These are phyloP conservation scores for Trididemnum clinides DNA, from an alignment of 23 tunicate species.

Conservation along the genomic window DNA sequence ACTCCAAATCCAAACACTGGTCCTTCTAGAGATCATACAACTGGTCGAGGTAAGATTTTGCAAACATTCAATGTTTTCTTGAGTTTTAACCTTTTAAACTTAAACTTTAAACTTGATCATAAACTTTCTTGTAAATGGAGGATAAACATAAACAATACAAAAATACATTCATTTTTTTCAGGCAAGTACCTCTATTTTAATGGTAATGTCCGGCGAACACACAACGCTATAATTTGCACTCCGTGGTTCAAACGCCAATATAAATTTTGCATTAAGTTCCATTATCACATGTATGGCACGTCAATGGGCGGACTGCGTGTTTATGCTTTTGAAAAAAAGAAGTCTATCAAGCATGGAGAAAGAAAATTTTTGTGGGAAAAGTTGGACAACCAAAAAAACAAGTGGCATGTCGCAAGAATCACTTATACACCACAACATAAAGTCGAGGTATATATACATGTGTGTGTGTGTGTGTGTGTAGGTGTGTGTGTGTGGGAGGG, in stretches of 20 bases:
- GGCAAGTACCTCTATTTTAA: no score
- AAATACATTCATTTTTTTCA: no score
- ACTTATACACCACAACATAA: constrained; percentile 52
- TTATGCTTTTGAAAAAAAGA: constrained; percentile 77
- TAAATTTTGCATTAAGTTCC: constrained; percentile 52
- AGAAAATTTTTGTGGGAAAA: constrained; percentile 88
- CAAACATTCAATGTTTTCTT: no score
- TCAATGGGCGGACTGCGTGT: constrained; percentile 87
- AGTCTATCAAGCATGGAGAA: constrained; percentile 49
- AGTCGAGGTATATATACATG: no score
- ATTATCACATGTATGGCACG: constrained; percentile 85
- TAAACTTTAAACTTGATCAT: no score
- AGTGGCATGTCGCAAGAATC: constrained; percentile 46
- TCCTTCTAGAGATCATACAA: constrained; percentile 84
- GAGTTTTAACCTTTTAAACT: no score
- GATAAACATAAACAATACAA: no score
- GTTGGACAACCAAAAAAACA: constrained; percentile 61
- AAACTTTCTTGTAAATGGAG: no score
- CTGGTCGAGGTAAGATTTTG: constrained; percentile 82
- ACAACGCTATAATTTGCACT: constrained; percentile 77
- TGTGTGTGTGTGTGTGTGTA: no score
- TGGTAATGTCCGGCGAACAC: no score
- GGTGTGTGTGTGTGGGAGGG: no score
- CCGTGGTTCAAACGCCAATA: constrained; percentile 64
- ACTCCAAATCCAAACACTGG: constrained; percentile 94